These are phyloP conservation scores for Diarsia mendica DNA, from an alignment of 2,888 invertebrate species.

Conservation along the genomic window DNA sequence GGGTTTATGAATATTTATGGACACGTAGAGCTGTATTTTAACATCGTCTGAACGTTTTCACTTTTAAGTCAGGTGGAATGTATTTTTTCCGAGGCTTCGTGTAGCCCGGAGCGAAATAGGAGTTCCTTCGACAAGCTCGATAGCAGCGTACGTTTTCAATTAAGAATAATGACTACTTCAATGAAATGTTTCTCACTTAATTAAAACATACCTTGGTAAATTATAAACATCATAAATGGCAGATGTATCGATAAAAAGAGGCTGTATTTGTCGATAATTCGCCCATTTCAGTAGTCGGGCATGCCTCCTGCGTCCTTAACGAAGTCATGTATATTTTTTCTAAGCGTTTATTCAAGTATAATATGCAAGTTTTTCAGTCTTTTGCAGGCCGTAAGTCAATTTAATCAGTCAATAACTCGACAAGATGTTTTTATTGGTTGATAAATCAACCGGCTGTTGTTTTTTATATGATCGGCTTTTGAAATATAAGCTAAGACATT, in stretches of 20 bases:
- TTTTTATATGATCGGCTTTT: conserved; percentile 28
- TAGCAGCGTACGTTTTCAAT: conserved; percentile 69
- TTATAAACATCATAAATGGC: conserved; percentile 73
- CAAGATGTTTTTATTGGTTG: conserved; percentile 64
- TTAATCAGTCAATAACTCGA: conserved; percentile 73
- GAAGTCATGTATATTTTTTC: conserved; percentile 73
- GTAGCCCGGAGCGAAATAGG: conserved; percentile 45
- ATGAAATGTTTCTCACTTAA: conserved; percentile 83
- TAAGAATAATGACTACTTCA: conserved; percentile 76
- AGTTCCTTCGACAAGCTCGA: conserved; percentile 34
- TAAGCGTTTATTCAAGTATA: conserved; percentile 61
- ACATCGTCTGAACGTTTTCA: conserved; percentile 36
- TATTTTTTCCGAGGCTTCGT: conserved; percentile 35
- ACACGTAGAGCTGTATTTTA: conserved; percentile 33
- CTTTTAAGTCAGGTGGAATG: conserved; percentile 35
- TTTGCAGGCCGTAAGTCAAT: conserved; percentile 72
- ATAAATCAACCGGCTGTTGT: conserved; percentile 41
- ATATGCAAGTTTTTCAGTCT: conserved; percentile 70
- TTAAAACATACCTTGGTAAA: conserved; percentile 79
- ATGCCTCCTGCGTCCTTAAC: conserved; percentile 68
- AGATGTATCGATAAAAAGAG: conserved; percentile 82
- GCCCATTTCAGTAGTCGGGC: conserved; percentile 71
- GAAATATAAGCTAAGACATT: conserved; percentile 10
- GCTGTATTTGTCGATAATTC: conserved; percentile 77
- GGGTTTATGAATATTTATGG: conserved; percentile 43